Evolutionary conservation across 1,140 invertebrate species (phyloP).

Genomic region (Hylaeus volcanicus): DNA sequence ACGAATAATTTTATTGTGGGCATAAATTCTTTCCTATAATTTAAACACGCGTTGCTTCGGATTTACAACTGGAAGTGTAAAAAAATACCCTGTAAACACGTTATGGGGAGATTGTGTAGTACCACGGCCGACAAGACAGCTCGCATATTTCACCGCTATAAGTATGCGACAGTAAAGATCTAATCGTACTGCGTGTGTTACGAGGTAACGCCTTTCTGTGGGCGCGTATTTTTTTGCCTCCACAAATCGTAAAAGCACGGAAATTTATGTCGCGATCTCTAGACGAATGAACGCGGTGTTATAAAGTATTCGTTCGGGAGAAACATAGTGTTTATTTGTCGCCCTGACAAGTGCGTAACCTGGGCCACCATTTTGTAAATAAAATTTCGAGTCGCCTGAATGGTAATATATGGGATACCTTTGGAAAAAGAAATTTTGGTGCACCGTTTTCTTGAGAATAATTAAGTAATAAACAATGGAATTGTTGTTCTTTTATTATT

Average conservation of each 20-base stretch:
- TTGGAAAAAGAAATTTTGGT: no score
- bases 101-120: conserved; percentile 20
- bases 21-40: conserved; percentile 29
- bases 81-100: conserved; percentile 41
- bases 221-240: conserved; percentile 1
- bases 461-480: no score
- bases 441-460: no score
- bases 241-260: conserved; percentile 2
- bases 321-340: not conserved
- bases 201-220: not conserved
- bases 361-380: no score
- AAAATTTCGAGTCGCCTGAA: no score
- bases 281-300: not conserved
- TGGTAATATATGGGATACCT: no score
- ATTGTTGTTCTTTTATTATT: no score
- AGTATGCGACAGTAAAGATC: conserved; percentile 37
- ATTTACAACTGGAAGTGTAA: conserved; percentile 35
- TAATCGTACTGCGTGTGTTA: conserved; percentile 38
- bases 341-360: no score
- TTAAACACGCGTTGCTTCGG: conserved; percentile 24
- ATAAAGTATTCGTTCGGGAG: conserved; percentile 8
- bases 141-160: conserved; percentile 17
- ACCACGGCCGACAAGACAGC: conserved; percentile 6
- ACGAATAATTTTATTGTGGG: conserved; percentile 12
- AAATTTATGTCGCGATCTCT: conserved; percentile 13